A percentile compares a stretch with the other conserved stretches of the same genome.
Conservation (phyloP, 1,140 invertebrate genomes). For the Megalonaias nervosa region DNA sequence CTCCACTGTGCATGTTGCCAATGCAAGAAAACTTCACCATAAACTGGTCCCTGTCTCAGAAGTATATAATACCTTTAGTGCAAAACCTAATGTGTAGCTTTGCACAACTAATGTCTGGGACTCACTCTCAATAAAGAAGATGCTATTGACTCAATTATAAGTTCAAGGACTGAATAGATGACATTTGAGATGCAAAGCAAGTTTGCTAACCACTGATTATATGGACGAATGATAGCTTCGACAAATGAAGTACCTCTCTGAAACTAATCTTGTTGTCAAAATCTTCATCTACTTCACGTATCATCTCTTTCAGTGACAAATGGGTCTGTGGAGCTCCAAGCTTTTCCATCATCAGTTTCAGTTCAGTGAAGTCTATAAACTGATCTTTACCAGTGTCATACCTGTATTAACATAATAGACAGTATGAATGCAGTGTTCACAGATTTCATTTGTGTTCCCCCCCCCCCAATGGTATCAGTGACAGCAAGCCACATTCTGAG, state of each 20-base stretch:
- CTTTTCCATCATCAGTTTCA: slow-evolving; percentile 97
- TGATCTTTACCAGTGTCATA: slow-evolving; percentile 92
- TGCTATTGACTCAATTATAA: neutral
- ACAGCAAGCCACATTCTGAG: too few relatives aligned
- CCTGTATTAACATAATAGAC: slow-evolving; percentile 73
- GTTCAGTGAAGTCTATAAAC: slow-evolving; percentile 87
- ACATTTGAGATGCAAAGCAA: slow-evolving; percentile 6
- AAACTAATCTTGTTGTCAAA: slow-evolving; percentile 91
- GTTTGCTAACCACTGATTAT: neutral
- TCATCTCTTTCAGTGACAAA: slow-evolving; percentile 94
- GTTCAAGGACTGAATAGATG: neutral
- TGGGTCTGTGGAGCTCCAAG: slow-evolving; percentile 96
- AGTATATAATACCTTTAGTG: too few relatives aligned
- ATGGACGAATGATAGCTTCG: too few relatives aligned
- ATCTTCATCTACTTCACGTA: slow-evolving; percentile 89
- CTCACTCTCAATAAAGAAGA: too few relatives aligned
- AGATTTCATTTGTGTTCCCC: too few relatives aligned
- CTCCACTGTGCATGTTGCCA: too few relatives aligned
- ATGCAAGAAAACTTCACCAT: too few relatives aligned
- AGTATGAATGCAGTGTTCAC: too few relatives aligned
- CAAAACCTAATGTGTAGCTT: too few relatives aligned
- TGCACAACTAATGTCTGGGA: too few relatives aligned
- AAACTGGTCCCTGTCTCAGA: too few relatives aligned
- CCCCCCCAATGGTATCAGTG: too few relatives aligned
- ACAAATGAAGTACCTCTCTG: slow-evolving; percentile 79